These are phyloP conservation scores for Oxygymnocypris stewartii DNA, from an alignment of 2,113 vertebrate species.

Conservation along the genomic window DNA sequence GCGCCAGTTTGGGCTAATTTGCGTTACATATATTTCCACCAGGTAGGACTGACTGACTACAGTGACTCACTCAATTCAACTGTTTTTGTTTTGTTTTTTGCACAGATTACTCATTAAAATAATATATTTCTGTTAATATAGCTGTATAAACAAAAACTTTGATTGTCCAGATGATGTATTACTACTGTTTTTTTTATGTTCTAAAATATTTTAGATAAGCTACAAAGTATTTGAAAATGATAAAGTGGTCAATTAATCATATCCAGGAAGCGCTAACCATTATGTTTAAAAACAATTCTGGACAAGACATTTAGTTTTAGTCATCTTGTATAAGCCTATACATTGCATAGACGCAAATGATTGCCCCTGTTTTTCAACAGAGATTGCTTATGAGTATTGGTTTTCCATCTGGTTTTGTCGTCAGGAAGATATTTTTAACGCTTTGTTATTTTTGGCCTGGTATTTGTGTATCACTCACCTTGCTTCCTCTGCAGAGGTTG, in stretches of 20 bases:
- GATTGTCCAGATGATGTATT: not conserved
- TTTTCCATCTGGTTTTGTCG: conserved; percentile 38
- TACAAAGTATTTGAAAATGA: not conserved
- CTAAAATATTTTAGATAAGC: not conserved
- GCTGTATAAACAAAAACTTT: not conserved
- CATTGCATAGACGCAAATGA: conserved; percentile 46
- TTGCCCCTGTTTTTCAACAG: conserved; percentile 11
- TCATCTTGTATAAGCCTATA: conserved; percentile 14
- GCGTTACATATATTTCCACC: conserved; percentile 8
- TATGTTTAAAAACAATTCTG: not conserved
- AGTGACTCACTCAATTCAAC: not conserved
- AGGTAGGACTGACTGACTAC: conserved; percentile 14
- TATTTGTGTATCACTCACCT: conserved; percentile 54
- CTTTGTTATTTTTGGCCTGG: conserved; percentile 62
- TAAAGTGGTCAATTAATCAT: not conserved
- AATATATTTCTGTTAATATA: not conserved
- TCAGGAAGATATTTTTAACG: conserved; percentile 49
- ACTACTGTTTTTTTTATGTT: not conserved
- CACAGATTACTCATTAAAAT: not conserved
- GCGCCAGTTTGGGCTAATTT: conserved; percentile 30
- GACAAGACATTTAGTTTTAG: too few species aligned
- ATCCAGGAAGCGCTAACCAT: not conserved
- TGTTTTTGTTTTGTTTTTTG: not conserved
- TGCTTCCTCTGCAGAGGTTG: conserved; percentile 55
- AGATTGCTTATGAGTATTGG: conserved; percentile 33